Base-by-base conservation (phyloP, 92 coral and sea anemone species). In the Parazoanthus swiftii region DNA sequence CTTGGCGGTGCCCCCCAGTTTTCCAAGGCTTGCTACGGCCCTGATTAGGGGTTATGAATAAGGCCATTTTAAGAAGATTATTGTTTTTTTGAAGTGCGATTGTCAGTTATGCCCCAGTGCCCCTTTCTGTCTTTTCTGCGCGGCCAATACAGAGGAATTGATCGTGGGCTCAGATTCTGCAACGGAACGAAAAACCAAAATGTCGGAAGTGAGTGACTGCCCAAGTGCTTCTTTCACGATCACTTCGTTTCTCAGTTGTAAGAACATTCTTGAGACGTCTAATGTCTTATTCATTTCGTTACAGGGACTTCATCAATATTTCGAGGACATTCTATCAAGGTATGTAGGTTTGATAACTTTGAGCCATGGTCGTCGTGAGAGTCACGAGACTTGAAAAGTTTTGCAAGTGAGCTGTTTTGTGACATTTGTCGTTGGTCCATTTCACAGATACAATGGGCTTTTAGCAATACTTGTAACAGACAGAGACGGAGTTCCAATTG, bases 401-500 rank as follows among this genome's bases (percentile, higher is more conserved):
- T 58, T 83, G 58, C 29, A 26, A 39, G 3, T 58, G 42, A 39
- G 26, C 42, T 23, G 2, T 37, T 37, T 44, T 46, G 56, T 51
- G 25, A 50, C 18, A 3, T 18, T 39, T 39, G 2, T 4, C 42
- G 4, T 29, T 15, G 68, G 23, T 26, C 9, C 51, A 77, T 46
- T 65, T 79, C 70, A 36, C 56, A 97, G 99, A 72, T 92, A 92
- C 89, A 93, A 95, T 68, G 99, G 96, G 33, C 85, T 95, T 56
- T 95, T 97, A 59, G 99, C 98, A 48, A 94, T 93, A 58, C 72
- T 97, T 70, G 95, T 97, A 39, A 97, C 99, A 14, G 99, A 97
- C 91, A 95, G 98, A 92, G 99, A 97, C 88, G 99, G 98, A 35
- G 99, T 97, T 84, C 98, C 99, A 25, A 92, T 97, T 15, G 95